Percentiles rank a stretch among this genome's conserved stretches.
Conservation (phyloP, 2,888 invertebrate genomes). For the Itoplectis maculator region DNA sequence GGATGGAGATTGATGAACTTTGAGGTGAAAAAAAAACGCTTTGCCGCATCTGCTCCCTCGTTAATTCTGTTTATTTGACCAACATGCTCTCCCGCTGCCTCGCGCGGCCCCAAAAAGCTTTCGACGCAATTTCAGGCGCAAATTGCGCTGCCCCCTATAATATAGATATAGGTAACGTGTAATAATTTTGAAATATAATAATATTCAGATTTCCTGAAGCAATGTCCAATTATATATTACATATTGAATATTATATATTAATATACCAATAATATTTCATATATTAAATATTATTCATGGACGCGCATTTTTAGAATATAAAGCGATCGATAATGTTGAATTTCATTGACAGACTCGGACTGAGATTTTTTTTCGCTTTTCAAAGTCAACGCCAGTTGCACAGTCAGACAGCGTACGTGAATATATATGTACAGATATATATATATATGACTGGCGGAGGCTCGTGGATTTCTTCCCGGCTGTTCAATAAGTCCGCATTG, state of each 20-base stretch:
- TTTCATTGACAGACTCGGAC: too few relatives aligned
- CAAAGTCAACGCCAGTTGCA: not conserved
- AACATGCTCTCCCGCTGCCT: slow-evolving; percentile 2
- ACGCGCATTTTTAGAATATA: not conserved
- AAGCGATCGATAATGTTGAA: too few relatives aligned
- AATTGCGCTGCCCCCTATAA: not conserved
- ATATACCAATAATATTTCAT: too few relatives aligned
- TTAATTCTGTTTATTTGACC: slow-evolving; percentile 57
- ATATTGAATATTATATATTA: too few relatives aligned
- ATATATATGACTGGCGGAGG: too few relatives aligned
- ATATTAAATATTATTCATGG: too few relatives aligned
- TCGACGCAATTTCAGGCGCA: not conserved
- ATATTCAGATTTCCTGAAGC: too few relatives aligned
- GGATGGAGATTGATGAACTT: slow-evolving; percentile 16
- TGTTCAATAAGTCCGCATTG: slow-evolving; percentile 44
- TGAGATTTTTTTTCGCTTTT: not conserved
- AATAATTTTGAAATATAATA: too few relatives aligned
- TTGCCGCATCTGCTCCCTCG: slow-evolving; percentile 17
- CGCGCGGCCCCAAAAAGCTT: not conserved
- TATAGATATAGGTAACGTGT: too few relatives aligned
- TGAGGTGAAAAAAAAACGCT: slow-evolving; percentile 20
- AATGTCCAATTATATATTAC: too few relatives aligned
- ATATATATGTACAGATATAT: too few relatives aligned
- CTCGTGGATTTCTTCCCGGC: slow-evolving; percentile 45
- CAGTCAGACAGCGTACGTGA: not conserved